Conservation (phyloP, 2,113 vertebrate species). For the Trogon surrucura region DNA sequence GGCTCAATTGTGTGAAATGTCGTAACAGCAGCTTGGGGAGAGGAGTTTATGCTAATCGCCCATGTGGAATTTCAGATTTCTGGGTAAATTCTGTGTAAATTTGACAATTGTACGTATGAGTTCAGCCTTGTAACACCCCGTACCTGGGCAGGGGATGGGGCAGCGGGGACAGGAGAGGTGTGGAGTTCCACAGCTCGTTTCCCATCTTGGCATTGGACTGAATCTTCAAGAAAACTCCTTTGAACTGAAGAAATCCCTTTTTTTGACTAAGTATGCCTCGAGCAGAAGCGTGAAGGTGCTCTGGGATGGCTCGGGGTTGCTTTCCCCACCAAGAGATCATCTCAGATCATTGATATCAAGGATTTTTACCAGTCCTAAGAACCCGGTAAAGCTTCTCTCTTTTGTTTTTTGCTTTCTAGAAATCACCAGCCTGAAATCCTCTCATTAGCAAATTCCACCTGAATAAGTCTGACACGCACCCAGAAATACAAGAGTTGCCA, state of each 20-base stretch:
- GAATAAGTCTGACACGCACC: background rate
- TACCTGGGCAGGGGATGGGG: background rate
- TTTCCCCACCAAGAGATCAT: background rate
- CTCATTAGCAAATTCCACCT: background rate
- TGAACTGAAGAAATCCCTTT: background rate
- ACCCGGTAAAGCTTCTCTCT: background rate
- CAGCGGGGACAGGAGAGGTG: background rate
- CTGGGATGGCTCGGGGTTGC: background rate
- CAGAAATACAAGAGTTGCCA: background rate
- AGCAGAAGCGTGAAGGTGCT: fast-evolving
- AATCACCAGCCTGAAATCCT: background rate
- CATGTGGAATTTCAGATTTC: background rate
- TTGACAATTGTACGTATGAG: background rate
- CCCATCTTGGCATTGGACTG: fast-evolving
- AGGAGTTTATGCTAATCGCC: background rate
- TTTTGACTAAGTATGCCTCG: background rate
- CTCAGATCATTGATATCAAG: background rate
- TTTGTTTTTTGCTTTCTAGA: background rate
- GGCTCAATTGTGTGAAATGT: background rate
- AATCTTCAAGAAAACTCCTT: background rate
- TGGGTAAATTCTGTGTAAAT: background rate
- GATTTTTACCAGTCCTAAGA: background rate
- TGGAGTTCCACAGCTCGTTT: background rate
- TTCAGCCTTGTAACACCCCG: background rate
- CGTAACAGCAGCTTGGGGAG: background rate